Base-by-base conservation (phyloP, 2,888 invertebrate species). In the Cistogaster globosa region DNA sequence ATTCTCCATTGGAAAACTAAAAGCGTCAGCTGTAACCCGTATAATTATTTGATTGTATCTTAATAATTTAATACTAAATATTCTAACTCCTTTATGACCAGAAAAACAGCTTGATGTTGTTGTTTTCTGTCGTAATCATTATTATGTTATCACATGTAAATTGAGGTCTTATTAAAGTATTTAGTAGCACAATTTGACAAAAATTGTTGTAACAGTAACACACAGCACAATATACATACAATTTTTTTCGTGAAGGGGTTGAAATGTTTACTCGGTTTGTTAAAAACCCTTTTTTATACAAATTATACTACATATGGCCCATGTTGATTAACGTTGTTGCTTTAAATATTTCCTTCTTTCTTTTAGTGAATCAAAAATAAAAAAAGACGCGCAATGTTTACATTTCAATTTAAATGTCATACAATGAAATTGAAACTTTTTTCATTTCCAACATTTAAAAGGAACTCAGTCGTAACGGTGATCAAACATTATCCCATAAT, bases 401-500 rank as follows among this genome's bases (percentile, higher is more conserved):
- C 65, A 76, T 74, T 77, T 76, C 53, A 67, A 71, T 78, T 79
- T 83, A 65, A 62, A 72, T 76, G 79, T 69, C 76, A 53, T 68
- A 69, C 45, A 63, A 65, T 86, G 86, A 86, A 86, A 86, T 86
- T 69, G 86, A 86, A 86, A 86, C 86, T 68, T 76, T 72, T 74
- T 51, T 55, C n/a, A n/a, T n/a, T 48, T 32, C 20, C n/a, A 18
- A 45, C 18, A 58, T 65, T 67, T 72, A 53, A 74, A 51, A 12
- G 55, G 55, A 71, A 63, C 42, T 71, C 78, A 53, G 32, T 45
- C 1, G 45, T 78, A 71, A 87, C 87, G 87, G 71, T 87, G 88
- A 90, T 91, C 89, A 87, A 90, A 91, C 89, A 89, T 91, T 91
- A 90, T 91, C 90, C 91, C 88, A 90, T 91, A 90, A 90, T 91